Evolutionary conservation across 2,113 vertebrate species (phyloP), one percentile per base, ranked within the genome.

Genomic region (Vidua macroura): DNA sequence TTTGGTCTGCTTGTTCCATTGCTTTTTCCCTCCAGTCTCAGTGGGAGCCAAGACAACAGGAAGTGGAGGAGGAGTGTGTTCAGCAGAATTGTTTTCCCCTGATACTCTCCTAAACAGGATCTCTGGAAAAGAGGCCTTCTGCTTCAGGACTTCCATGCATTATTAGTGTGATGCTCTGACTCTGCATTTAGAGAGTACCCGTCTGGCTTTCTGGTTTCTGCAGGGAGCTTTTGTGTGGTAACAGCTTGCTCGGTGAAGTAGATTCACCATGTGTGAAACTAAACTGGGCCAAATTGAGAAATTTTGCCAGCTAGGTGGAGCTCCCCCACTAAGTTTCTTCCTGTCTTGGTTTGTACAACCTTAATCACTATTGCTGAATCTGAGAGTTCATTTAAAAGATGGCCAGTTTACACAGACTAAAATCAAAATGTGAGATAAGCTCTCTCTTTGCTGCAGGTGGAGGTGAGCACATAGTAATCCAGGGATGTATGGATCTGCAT

Each of bases 231-330:
- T 64, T 82, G 33, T 70, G 33, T 39, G 46, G 48, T 80, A 67
- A 41, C 27, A 48, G 13, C 46, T 77, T 88, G 13, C 75, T 11
- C 3, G 1, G 24, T 30, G n/a, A 76, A 62, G 63, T 27, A 41
- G 39, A 48, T 7, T 81, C 22, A 31, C 23, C 2, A 3, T 2
- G 3, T 21, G 16, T 88, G 39, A 76, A 77, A 80, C 63, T 95
- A 70, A 95, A 91, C 63, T 88, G 96, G 96, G 96, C 95, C 96
- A 96, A 96, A 96, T 59, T 41, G 52, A 51, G 93, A 90, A 59
- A 67, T 83, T 83, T 77, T 95, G 94, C 92, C 92, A 97, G 96
- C 87, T 94, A 95, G 95, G 67, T 96, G 96, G 94, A 95, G 96
- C 93, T 97, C 93, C 95, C 94, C 94, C 35, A 86, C 79, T 80